Conservation (phyloP, 2,888 invertebrate genomes). For the Petrolisthes cinctipes region DNA sequence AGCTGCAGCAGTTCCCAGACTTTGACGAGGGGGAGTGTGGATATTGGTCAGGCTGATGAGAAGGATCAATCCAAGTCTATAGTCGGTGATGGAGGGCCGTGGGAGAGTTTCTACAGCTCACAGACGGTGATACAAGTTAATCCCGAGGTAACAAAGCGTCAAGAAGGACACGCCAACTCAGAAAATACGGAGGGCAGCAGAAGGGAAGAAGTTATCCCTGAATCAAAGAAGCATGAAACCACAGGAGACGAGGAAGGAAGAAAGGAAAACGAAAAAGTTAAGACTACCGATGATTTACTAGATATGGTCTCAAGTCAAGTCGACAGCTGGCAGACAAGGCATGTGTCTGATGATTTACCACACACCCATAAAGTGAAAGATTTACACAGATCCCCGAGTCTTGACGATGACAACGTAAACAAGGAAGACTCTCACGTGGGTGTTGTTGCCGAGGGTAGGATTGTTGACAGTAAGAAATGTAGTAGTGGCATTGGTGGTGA, state of each 20-base stretch:
- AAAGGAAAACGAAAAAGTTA: neutral
- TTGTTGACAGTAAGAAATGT: no score
- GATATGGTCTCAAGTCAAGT: no score
- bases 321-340: no score
- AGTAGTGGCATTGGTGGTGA: no score
- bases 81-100: neutral
- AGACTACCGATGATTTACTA: neutral
- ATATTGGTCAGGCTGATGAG: neutral
- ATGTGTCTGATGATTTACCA: no score
- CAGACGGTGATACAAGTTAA: neutral
- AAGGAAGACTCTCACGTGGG: no score
- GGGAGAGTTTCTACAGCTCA: conserved; percentile 3
- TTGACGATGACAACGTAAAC: no score
- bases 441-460: no score
- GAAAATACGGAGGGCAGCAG: neutral
- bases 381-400: no score
- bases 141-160: neutral
- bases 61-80: neutral
- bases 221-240: no score
- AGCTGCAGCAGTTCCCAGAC: neutral
- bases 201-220: neutral
- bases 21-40: neutral
- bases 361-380: no score
- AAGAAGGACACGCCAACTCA: neutral
- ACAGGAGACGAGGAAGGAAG: no score